phyloP scores from a whole-genome alignment of 2,888 invertebrate genomes.

The Hecatera dysodea region DNA sequence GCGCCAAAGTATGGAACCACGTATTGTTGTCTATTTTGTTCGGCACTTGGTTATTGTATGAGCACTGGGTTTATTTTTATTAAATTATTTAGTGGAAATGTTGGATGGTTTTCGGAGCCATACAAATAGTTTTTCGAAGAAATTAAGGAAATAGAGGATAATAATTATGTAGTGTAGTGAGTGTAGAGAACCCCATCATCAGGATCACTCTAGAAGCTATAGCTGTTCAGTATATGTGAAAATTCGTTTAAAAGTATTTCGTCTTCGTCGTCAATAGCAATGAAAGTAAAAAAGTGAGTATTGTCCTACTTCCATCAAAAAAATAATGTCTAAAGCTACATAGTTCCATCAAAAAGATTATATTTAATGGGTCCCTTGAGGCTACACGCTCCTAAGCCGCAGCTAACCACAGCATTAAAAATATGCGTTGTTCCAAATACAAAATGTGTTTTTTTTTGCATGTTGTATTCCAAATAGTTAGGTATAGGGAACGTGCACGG shows the following conservation, averaged over 20 bases:
- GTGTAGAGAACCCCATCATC: neutral
- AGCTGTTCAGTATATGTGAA: too few relatives aligned
- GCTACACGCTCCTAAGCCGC: neutral
- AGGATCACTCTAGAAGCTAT: too few relatives aligned
- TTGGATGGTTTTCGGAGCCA: neutral
- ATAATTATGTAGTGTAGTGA: neutral
- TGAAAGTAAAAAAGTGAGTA: neutral
- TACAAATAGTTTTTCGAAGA: too few relatives aligned
- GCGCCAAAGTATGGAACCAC: slow-evolving; percentile 60
- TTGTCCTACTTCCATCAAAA: neutral
- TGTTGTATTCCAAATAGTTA: neutral
- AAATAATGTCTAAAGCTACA: neutral
- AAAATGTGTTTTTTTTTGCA: neutral
- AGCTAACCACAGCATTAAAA: neutral
- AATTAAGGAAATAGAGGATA: neutral
- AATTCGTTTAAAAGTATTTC: too few relatives aligned
- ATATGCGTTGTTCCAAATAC: neutral
- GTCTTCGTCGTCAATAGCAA: neutral
- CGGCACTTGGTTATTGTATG: slow-evolving; percentile 39
- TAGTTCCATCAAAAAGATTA: slow-evolving; percentile 7
- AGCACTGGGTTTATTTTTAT: slow-evolving; percentile 8
- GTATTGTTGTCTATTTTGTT: too few relatives aligned
- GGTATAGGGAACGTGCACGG: too few relatives aligned
- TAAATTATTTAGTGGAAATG: slow-evolving; percentile 7
- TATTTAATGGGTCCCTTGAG: neutral